Evolutionary conservation across 2,888 invertebrate genomes (phyloP), one percentile per base, ranked within the genome.

Genomic region (Chaetogeoica ovagalla): DNA sequence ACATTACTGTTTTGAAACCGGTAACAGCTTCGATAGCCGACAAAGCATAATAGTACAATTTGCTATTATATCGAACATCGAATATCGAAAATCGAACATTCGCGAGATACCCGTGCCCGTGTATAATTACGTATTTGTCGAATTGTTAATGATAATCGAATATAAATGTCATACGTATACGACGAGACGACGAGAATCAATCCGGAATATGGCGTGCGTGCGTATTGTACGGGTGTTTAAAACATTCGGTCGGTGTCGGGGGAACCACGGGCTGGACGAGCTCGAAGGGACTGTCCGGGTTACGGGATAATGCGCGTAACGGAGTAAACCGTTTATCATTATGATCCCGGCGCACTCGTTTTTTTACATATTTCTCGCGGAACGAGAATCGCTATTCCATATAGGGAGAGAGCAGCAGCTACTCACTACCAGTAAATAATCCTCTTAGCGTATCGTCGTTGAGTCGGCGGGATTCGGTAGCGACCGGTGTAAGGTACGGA

Each of bases 361-460:
- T 74, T 39, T 65, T 39, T 39, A 65, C 65, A 21, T 74, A 21
- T 23, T 60, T 73, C 48, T 7, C 48, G 37, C 63, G 55, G 9
- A 6, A n/a, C 37, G 11, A 37, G 52, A 37, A n/a, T 1, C 62
- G 52, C 37, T n/a, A n/a, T n/a, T n/a, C n/a, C 63, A 21, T 23
- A 30, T 37, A 52, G 15, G 19, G 43, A 43, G 43, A 9, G 43
- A 7, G 43, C 7, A 9, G 8, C 43, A 6, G 5, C 39, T 39
- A 39, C 39, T 7, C 43, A 43, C 43, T 43, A 3, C 9, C 2
- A 9, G 9, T 9, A 7, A 60, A 39, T 74, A 65, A 74, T 74
- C 74, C 74, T 74, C 74, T 74, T 74, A 65, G 39, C 65, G 30
- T 55, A 65, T 55, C 74, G 19, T 39, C 39, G 74, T 39, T n/a